A percentile compares a stretch with the other conserved stretches of the same genome.
Conservation (phyloP, 2,113 vertebrate species). For the Zosterops hypoxanthus region DNA sequence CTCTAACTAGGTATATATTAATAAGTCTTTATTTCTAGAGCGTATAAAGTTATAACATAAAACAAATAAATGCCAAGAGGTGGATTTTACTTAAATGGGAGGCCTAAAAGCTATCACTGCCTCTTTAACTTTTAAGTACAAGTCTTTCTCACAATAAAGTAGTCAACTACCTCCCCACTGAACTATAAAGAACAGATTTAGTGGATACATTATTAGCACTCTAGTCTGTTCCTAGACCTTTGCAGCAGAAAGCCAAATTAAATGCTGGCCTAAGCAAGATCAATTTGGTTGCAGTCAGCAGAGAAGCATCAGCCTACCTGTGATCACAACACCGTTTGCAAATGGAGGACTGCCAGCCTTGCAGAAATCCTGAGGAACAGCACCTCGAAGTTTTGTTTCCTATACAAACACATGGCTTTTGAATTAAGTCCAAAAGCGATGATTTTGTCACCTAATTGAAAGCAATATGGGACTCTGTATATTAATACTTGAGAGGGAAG, state of each 20-base stretch:
- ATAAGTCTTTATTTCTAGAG: background rate
- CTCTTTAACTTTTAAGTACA: background rate
- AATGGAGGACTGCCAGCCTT: background rate
- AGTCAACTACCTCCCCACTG: background rate
- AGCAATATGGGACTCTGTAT: background rate
- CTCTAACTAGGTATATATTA: background rate
- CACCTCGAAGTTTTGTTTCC: background rate
- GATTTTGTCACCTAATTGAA: background rate
- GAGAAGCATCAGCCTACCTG: background rate
- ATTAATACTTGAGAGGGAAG: background rate
- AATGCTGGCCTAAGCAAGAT: conserved; percentile 47
- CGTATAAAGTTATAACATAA: background rate
- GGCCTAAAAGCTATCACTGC: background rate
- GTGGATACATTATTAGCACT: background rate
- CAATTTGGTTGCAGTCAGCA: background rate
- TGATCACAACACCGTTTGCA: background rate
- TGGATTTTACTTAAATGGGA: background rate
- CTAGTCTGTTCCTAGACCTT: background rate
- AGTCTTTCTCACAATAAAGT: conserved; percentile 17
- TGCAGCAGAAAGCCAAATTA: conserved; percentile 20
- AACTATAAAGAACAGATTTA: conserved; percentile 44
- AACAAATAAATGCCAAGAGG: background rate
- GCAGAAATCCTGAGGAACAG: background rate
- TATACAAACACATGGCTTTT: background rate
- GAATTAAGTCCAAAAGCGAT: background rate